Percentiles rank a stretch among this genome's conserved stretches.
Conservation (phyloP, 2,888 invertebrate species). For the Ptychoptera contaminata region DNA sequence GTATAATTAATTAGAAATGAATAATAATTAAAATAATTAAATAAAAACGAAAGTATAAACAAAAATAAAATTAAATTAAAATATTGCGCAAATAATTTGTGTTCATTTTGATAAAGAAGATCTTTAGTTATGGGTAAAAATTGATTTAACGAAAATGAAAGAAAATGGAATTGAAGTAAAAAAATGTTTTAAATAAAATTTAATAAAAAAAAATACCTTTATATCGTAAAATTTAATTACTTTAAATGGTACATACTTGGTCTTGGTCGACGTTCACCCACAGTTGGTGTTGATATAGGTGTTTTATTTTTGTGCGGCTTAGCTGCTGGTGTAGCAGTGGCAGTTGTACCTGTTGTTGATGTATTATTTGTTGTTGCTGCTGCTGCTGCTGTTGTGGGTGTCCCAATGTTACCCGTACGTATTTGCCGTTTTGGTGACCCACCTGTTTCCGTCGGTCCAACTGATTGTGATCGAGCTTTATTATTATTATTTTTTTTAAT, state of each 20-base stretch:
- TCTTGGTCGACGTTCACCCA: slow-evolving; percentile 42
- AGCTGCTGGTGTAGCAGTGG: slow-evolving; percentile 40
- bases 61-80: no score
- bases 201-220: no score
- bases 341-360: slow-evolving; percentile 22
- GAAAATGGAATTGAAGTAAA: no score
- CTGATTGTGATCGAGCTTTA: slow-evolving; percentile 49
- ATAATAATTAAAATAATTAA: no score
- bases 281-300: slow-evolving; percentile 36
- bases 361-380: slow-evolving; percentile 37
- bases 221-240: no score
- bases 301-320: slow-evolving; percentile 46
- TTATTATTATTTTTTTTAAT: slow-evolving; percentile 3
- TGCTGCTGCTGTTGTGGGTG: slow-evolving; percentile 23
- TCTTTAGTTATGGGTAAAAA: neutral
- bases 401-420: slow-evolving; percentile 26
- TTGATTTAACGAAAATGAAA: neutral
- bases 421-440: slow-evolving; percentile 69
- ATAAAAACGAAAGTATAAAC: no score
- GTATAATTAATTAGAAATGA: no score
- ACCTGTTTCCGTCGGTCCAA: slow-evolving; percentile 45
- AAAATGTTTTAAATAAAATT: no score
- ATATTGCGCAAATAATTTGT: no score
- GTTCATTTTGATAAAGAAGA: neutral
- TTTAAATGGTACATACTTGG: slow-evolving; percentile 43